Conservation (phyloP, 2,113 vertebrate genomes). For the Dasyornis broadbenti region DNA sequence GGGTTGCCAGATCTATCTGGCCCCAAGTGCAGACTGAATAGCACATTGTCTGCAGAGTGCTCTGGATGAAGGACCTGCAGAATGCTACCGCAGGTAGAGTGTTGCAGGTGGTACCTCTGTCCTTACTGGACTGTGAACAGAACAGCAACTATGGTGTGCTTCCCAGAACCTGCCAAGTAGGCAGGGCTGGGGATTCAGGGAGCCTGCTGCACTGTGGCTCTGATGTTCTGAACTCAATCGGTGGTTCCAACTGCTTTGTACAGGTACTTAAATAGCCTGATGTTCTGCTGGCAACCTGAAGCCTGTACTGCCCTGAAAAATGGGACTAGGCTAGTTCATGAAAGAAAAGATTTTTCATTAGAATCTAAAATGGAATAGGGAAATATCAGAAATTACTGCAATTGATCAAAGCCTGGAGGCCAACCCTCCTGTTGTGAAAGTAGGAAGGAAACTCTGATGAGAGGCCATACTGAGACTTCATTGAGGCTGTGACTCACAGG, state of each 20-base stretch:
- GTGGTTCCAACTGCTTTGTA: neutral
- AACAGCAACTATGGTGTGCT: neutral
- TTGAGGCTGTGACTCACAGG: neutral
- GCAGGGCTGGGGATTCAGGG: neutral
- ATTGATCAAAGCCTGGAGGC: neutral
- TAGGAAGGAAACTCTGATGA: neutral
- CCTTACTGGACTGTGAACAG: neutral
- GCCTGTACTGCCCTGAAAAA: neutral
- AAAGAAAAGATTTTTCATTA: neutral
- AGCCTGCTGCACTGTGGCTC: neutral
- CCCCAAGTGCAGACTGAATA: neutral
- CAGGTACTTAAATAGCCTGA: neutral
- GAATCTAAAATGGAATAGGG: neutral
- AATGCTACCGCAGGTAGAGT: neutral
- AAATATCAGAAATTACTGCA: neutral
- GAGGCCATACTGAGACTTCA: neutral
- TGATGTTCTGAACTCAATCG: neutral
- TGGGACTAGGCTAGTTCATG: neutral
- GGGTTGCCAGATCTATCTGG: conserved; percentile 24
- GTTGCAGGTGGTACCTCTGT: neutral
- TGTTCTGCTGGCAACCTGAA: neutral
- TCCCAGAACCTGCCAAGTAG: neutral
- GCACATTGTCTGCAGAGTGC: neutral
- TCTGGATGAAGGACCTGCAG: neutral
- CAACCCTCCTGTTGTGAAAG: neutral